Conservation (phyloP, 2,113 vertebrate species). For the Xyliphius kryptos region DNA sequence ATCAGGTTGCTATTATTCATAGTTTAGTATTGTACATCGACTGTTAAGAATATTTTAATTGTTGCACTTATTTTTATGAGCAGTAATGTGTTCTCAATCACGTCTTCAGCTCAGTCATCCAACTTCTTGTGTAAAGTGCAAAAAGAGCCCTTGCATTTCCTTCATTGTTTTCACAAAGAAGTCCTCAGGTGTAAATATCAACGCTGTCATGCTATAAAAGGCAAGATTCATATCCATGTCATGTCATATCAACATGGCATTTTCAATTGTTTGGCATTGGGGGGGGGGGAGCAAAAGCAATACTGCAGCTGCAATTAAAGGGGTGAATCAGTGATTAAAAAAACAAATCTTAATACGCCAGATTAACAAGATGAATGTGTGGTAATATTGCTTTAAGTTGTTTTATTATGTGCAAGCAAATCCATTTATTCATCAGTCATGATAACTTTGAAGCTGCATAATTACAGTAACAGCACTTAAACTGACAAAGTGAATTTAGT, state of each 20-base stretch:
- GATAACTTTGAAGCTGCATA: background rate
- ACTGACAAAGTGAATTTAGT: slow-evolving; percentile 18
- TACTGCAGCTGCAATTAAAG: slow-evolving; percentile 64
- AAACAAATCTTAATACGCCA: slow-evolving; percentile 30
- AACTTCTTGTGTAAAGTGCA: slow-evolving; percentile 20
- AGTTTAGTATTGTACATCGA: too few species aligned
- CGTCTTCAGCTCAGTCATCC: background rate
- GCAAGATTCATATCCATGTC: slow-evolving; percentile 44
- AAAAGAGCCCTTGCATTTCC: slow-evolving; percentile 33
- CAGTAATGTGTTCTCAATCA: slow-evolving; percentile 2
- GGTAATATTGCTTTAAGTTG: background rate
- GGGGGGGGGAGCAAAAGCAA: slow-evolving; percentile 46
- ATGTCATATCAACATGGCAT: slow-evolving; percentile 53
- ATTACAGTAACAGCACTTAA: slow-evolving; percentile 22
- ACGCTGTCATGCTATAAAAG: slow-evolving; percentile 51
- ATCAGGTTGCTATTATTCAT: too few species aligned
- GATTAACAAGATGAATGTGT: background rate
- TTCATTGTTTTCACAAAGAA: slow-evolving; percentile 46
- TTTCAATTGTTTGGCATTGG: slow-evolving; percentile 50
- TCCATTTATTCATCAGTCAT: background rate
- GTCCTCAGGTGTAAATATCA: slow-evolving; percentile 56
- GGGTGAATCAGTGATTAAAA: slow-evolving; percentile 68
- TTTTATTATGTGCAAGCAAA: background rate
- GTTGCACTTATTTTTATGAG: background rate
- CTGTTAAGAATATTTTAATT: background rate